Evolutionary conservation across 2,888 invertebrate genomes (phyloP), one percentile per base, ranked within the genome.

Genomic region (Leucoma salicis): DNA sequence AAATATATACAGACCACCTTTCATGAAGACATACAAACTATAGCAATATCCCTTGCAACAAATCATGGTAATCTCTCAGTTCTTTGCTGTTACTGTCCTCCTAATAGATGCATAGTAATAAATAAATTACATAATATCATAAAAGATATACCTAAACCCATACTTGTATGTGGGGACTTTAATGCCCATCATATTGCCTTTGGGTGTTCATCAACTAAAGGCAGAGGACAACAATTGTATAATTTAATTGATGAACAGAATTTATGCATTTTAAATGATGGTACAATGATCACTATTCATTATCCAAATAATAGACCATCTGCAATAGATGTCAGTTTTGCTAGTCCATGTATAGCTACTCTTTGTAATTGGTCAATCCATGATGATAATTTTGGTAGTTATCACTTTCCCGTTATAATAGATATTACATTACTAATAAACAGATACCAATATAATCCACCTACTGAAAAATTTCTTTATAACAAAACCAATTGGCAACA

Each of bases 181-280:
- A 57, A 57, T 40, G 50, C 49, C 5, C 53, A 53, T 33, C 49
- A 57, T 28, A 31, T 54, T 6, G 42, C 42, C 3, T 54, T 57
- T 44, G 57, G 47, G 5, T 57, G 47, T 39, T 7, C 8, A 28
- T 27, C 27, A 8, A 27, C 25, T 16, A 37, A 37, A 3, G 12
- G 7, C 5, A 12, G 36, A 15, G 29, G 36, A 6, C 15, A 27
- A 3, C 8, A 29, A 3, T 16, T 36, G 18, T 36, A 11, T 36
- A 28, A 36, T 29, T 2, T 36, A 3, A 18, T 36, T 15, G 29
- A 36, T 29, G 28, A 36, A 3, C 4, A 11, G 3, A 8, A 36
- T 36, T 18, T 36, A 28, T 36, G 36, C 18, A 29, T 36, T 13
- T 29, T 36, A 29, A 36, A 36, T 36, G 12, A 15, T 12, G 36